Conservation (phyloP, 2,113 vertebrate genomes). For the Gobio gobio region DNA sequence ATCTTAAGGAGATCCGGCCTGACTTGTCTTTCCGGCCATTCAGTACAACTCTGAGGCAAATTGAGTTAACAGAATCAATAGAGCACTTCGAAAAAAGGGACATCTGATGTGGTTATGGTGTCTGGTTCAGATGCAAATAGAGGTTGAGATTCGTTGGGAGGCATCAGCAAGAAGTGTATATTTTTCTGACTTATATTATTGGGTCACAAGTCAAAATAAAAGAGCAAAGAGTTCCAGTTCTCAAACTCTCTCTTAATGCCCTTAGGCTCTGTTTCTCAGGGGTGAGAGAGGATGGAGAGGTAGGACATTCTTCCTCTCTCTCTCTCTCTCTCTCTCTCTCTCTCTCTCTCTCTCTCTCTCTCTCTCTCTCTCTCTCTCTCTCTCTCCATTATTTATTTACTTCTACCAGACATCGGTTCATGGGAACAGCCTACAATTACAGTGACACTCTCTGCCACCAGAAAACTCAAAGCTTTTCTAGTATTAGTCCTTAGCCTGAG, state of each 20-base stretch:
- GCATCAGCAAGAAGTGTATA: slow-evolving; percentile 3
- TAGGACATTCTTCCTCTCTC: not conserved
- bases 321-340: slow-evolving; percentile 3
- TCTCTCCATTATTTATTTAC: slow-evolving; percentile 30
- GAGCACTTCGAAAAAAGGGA: slow-evolving; percentile 30
- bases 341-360: slow-evolving; percentile 26
- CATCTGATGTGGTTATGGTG: slow-evolving; percentile 48
- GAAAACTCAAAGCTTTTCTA: slow-evolving; percentile 38
- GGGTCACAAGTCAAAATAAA: slow-evolving; percentile 27
- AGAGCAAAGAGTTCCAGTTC: slow-evolving; percentile 21
- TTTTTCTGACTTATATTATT: slow-evolving; percentile 33
- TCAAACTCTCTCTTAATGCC: slow-evolving; percentile 33
- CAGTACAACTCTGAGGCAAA: slow-evolving; percentile 38
- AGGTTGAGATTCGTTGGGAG: slow-evolving; percentile 31
- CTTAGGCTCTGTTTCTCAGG: slow-evolving; percentile 23
- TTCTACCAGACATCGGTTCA: slow-evolving; percentile 25
- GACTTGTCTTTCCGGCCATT: slow-evolving; percentile 29
- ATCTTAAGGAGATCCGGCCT: slow-evolving; percentile 36
- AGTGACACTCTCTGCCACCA: slow-evolving; percentile 37
- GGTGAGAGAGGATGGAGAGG: not conserved
- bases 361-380: slow-evolving; percentile 14
- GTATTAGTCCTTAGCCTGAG: slow-evolving; percentile 39
- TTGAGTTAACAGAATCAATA: slow-evolving; percentile 51
- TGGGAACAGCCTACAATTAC: slow-evolving; percentile 50
- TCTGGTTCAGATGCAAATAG: slow-evolving; percentile 52